Base-by-base conservation (phyloP, 2,888 invertebrate species). In the Ametastegia equiseti region DNA sequence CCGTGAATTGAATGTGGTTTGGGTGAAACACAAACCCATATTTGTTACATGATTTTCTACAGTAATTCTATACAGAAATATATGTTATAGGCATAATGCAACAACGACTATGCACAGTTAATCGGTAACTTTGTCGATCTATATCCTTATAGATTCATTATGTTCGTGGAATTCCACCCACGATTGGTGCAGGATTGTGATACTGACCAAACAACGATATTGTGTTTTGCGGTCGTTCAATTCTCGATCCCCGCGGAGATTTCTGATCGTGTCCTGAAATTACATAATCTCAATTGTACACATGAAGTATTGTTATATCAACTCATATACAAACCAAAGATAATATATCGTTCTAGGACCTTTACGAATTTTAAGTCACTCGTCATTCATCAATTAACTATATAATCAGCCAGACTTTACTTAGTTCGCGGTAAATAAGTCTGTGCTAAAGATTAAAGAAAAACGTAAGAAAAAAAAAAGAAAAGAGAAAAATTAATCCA, bases 1-100 rank as follows among this genome's bases (percentile, higher is more conserved):
- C 27, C 15, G 23, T 60, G 71, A 45, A 71, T 71, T 71, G 71
- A 71, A 71, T 71, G 71, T 47, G 71, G 71, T 71, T 30, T 71
- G n/a, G 71, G n/a, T 47, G 71, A 71, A 45, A 71, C 47, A 27
- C 30, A 71, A 71, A 67, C 65, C 65, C 47, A 13, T 30, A 6
- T 27, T 71, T 30, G 60, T 60, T 60, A 11, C 19, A 30, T 15
- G 33, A 6, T 47, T 71, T 71, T 45, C 15, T 30, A 2, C 1
- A 13, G 71, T 71, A 45, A 71, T 15, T 71, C 33, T 47, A 45
- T n/a, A n/a, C n/a, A n/a, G n/a, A n/a, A n/a, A n/a, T n/a, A n/a
- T n/a, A n/a, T n/a, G n/a, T n/a, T n/a, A n/a, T 45, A 42, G 23
- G 39, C 13, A 1, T 65, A 67, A 36, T 67, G 36, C 39, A 39